phyloP scores from a whole-genome alignment of 92 coral and sea anemone genomes.

The Nematostella vectensis region DNA sequence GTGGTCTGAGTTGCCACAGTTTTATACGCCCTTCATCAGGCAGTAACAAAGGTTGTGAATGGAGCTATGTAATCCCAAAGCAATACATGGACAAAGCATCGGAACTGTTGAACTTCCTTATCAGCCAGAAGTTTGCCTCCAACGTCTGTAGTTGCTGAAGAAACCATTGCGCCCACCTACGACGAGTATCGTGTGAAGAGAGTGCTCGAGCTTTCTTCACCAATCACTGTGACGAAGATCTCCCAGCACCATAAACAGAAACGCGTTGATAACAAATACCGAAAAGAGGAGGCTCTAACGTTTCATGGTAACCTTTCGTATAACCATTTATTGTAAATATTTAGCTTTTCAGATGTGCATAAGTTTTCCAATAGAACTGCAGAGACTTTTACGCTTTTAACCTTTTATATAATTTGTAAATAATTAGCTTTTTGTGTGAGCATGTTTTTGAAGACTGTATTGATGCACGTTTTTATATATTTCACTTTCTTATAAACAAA shows the following conservation, averaged over 20 bases:
- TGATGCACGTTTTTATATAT: too few relatives aligned
- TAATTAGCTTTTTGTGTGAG: too few relatives aligned
- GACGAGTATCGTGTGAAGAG: constrained; percentile 33
- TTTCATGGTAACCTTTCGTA: too few relatives aligned
- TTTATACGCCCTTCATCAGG: constrained; percentile 33
- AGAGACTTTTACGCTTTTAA: neutral
- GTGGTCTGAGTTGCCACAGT: constrained; percentile 54
- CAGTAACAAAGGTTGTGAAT: constrained; percentile 11
- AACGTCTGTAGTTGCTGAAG: neutral
- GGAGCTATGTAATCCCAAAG: constrained; percentile 27
- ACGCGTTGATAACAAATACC: constrained; percentile 42
- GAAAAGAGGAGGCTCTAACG: constrained; percentile 67
- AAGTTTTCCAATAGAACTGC: neutral
- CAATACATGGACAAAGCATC: constrained; percentile 26
- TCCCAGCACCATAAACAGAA: constrained; percentile 48
- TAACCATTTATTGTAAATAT: too few relatives aligned
- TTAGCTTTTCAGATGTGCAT: too few relatives aligned
- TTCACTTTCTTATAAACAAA: too few relatives aligned
- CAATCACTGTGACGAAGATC: constrained; percentile 34
- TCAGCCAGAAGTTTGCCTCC: constrained; percentile 44
- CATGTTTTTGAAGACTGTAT: too few relatives aligned
- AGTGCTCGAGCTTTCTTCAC: constrained; percentile 36
- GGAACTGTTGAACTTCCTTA: constrained; percentile 36
- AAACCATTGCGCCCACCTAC: constrained; percentile 1
- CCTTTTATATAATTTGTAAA: too few relatives aligned